Evolutionary conservation across 2,797 vertebrate genomes (phyloP).

Genomic region (Gymnocypris eckloni): DNA sequence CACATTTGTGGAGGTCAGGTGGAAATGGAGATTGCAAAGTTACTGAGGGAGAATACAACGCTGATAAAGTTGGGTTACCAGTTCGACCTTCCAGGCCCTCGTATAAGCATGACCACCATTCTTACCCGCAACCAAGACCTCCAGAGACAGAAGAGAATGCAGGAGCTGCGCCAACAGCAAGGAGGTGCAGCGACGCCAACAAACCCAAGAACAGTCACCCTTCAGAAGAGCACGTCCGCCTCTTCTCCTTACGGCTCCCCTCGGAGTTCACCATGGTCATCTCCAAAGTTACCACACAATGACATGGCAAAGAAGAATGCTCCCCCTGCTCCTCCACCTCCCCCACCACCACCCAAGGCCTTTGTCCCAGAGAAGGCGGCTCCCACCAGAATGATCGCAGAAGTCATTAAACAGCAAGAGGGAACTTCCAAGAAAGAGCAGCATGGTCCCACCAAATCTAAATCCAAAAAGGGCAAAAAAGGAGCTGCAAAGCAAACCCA

Average conservation of each 20-base stretch:
- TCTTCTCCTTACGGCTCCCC: slow-evolving; percentile 88
- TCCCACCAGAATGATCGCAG: slow-evolving; percentile 92
- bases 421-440: slow-evolving; percentile 73
- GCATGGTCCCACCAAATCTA: slow-evolving; percentile 80
- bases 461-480: slow-evolving; percentile 80
- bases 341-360: slow-evolving; percentile 71
- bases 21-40: slow-evolving; percentile 97
- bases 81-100: slow-evolving; percentile 94
- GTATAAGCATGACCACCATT: slow-evolving; percentile 96
- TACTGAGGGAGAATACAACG: slow-evolving; percentile 90
- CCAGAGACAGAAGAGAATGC: slow-evolving; percentile 92
- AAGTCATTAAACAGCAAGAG: slow-evolving; percentile 93
- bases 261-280: slow-evolving; percentile 90
- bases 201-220: slow-evolving; percentile 81
- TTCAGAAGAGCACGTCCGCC: slow-evolving; percentile 84
- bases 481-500: slow-evolving; percentile 73
- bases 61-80: slow-evolving; percentile 95
- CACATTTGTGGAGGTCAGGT: slow-evolving; percentile 84
- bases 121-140: slow-evolving; percentile 95
- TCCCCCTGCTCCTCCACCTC: slow-evolving; percentile 61
- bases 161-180: slow-evolving; percentile 87
- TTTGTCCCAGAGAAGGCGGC: slow-evolving; percentile 77
- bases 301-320: slow-evolving; percentile 67
- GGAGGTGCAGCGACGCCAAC: slow-evolving; percentile 68
- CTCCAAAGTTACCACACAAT: slow-evolving; percentile 83